Evolutionary conservation across 2,888 invertebrate species (phyloP).

Genomic region (Isoperla grammatica): DNA sequence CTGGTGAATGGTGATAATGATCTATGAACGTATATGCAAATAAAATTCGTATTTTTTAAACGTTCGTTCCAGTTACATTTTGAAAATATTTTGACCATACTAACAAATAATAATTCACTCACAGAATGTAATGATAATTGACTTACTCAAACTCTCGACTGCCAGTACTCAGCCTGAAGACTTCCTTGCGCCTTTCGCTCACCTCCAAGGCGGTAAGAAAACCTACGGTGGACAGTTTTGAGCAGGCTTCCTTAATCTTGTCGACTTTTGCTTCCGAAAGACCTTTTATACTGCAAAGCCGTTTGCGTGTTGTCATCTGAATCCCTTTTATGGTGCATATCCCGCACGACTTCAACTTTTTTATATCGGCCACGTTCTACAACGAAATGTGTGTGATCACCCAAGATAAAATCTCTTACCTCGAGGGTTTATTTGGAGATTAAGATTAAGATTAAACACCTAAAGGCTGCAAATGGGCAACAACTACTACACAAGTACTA

Average conservation of each 20-base stretch:
- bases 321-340: conserved; percentile 77
- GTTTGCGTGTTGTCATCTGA: conserved; percentile 72
- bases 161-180: conserved; percentile 65
- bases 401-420: background rate
- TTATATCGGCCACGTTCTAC: conserved; percentile 64
- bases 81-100: too few species aligned
- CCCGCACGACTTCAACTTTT: conserved; percentile 67
- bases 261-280: conserved; percentile 72
- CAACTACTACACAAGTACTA: too few species aligned
- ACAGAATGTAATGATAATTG: too few species aligned
- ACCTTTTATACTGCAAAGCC: conserved; percentile 65
- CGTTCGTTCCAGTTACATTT: too few species aligned
- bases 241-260: conserved; percentile 71
- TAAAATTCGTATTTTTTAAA: too few species aligned
- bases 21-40: too few species aligned
- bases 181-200: conserved; percentile 61
- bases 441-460: background rate
- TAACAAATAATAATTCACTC: too few species aligned
- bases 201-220: conserved; percentile 73
- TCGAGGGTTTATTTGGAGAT: background rate
- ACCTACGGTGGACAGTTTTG: conserved; percentile 56
- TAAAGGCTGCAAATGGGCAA: background rate
- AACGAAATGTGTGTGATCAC: background rate
- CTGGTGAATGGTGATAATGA: too few species aligned
- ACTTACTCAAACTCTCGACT: conserved; percentile 66